Conservation (phyloP, 2,113 vertebrate species). For the Poecilia latipinna region DNA sequence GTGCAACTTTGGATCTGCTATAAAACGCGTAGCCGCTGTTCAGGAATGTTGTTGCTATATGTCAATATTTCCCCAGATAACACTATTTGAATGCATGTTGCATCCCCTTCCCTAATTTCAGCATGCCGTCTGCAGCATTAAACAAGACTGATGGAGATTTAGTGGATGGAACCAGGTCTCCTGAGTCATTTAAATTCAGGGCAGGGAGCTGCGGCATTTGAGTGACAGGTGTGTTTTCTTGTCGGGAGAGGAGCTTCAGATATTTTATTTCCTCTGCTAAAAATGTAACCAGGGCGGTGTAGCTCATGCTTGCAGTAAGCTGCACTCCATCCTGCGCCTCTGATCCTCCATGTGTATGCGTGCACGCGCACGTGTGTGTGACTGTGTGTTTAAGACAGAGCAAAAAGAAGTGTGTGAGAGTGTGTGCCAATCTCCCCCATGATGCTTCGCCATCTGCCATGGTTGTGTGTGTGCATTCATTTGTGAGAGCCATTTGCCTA, state of each 20-base stretch:
- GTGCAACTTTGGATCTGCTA: constrained; percentile 11
- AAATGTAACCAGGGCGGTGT: constrained; percentile 72
- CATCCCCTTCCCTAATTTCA: constrained; percentile 29
- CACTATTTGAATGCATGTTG: constrained; percentile 24
- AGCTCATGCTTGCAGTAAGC: constrained; percentile 72
- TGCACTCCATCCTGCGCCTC: constrained; percentile 68
- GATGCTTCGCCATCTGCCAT: constrained; percentile 78
- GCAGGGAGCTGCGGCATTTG: constrained; percentile 54
- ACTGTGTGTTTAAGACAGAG: constrained; percentile 64
- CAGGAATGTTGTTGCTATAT: constrained; percentile 26
- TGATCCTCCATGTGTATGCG: constrained; percentile 58
- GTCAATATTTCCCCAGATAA: constrained; percentile 31
- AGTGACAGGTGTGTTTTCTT: constrained; percentile 75
- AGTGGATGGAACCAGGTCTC: constrained; percentile 37
- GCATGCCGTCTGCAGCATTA: constrained; percentile 37
- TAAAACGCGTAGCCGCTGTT: constrained; percentile 14
- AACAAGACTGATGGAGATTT: constrained; percentile 29
- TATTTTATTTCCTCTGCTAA: constrained; percentile 71
- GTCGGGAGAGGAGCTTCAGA: constrained; percentile 62
- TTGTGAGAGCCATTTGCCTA: constrained; percentile 49
- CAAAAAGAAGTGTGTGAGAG: constrained; percentile 63
- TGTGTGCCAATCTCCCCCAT: constrained; percentile 75
- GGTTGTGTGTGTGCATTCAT: constrained; percentile 42
- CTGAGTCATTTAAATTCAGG: constrained; percentile 66
- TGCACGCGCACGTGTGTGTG: constrained; percentile 19